Conservation (phyloP, 2,113 vertebrate species). For the Cephalopholis sonnerati region DNA sequence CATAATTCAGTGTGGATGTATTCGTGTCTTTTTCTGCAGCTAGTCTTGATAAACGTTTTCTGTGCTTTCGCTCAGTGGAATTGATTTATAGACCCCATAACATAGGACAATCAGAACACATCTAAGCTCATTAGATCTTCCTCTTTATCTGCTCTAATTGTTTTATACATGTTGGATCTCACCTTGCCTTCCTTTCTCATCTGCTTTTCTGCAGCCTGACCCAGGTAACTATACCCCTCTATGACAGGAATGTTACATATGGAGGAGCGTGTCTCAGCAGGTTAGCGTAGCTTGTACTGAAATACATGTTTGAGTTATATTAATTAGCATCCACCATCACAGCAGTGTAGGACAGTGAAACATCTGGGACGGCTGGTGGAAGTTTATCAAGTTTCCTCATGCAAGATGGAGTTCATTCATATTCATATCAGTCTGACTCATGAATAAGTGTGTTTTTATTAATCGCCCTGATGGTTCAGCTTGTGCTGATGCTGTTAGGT, state of each 20-base stretch:
- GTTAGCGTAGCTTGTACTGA: conserved; percentile 60
- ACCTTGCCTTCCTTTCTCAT: neutral
- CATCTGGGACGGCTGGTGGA: conserved; percentile 4
- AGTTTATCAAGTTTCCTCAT: conserved; percentile 26
- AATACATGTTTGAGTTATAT: conserved; percentile 57
- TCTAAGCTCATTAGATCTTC: neutral
- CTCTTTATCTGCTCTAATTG: neutral
- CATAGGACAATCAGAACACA: neutral
- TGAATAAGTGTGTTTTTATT: neutral
- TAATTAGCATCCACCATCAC: conserved; percentile 60
- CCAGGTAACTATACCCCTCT: conserved; percentile 21
- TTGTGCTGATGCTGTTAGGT: neutral
- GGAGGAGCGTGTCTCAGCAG: conserved; percentile 66
- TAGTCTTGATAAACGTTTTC: neutral
- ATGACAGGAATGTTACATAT: conserved; percentile 74
- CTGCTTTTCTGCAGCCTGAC: neutral
- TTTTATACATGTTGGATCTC: neutral
- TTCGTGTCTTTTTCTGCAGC: neutral
- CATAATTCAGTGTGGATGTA: neutral
- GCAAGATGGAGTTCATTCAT: conserved; percentile 7
- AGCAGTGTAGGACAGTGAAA: conserved; percentile 1
- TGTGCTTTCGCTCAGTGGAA: neutral
- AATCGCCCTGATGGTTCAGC: neutral
- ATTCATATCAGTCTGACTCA: neutral
- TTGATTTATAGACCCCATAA: neutral